Evolutionary conservation across 2,113 vertebrate species (phyloP), one percentile per base, ranked within the genome.

Genomic region (Nothoprocta perdicaria): DNA sequence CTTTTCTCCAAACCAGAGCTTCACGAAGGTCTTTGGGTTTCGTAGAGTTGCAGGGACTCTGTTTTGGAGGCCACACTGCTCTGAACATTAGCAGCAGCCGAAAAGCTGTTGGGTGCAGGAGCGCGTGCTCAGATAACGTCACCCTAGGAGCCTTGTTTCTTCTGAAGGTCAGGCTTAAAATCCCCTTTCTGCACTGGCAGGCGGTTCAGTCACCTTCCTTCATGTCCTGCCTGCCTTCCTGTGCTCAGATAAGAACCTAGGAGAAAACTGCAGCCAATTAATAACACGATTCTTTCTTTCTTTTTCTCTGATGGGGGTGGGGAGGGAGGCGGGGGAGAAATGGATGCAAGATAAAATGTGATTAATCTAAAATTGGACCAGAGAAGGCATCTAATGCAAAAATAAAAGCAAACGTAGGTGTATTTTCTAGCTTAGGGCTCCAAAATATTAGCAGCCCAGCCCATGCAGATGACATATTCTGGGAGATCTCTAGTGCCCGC

Each of bases 341-440:
- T 6, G 83, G 91, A 90, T 86, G 89, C 24, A 13, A 87, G 87
- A 93, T 89, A 72, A 92, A 88, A 94, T 89, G 94, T 74, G 94
- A 95, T 97, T 95, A 87, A 92, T 95, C 96, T 95, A 95, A 82
- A 96, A 95, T 94, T 94, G 92, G 95, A 92, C 84, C 22, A 16
- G 88, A 83, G 77, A 46, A 93, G 86, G 79, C 82, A 88, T 92
- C 80, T 74, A 16, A 81, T 81, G 92, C 31, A 57, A 92, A 97
- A 96, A 97, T 95, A 95, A 92, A 94, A 90, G 66, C 4, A 26
- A 62, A 86, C 57, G 96, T 96, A 52, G 96, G 96, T 88, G 95
- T 69, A 91, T 74, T 88, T 94, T 66, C 69, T 91, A 41, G 92
- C 94, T 94, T 12, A 46, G 84, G 86, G 93, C 95, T 93, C 88